Base-by-base conservation (phyloP, 2,113 vertebrate genomes). In the Solea senegalensis region DNA sequence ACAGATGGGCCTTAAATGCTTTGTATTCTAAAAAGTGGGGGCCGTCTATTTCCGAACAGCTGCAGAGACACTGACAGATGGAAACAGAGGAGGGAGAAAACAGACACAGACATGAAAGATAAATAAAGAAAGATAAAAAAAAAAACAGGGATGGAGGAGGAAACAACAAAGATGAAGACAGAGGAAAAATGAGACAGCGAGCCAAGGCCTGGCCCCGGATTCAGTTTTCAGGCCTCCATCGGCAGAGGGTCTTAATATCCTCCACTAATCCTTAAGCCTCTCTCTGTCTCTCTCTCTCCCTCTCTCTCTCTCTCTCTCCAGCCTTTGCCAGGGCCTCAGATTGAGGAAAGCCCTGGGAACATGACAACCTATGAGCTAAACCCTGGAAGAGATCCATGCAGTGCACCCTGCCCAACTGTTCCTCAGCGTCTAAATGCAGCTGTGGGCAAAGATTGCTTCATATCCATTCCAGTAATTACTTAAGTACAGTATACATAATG, bases 281-380 rank as follows among this genome's bases (percentile, higher is more conserved):
- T 50, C n/a, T 76, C 45, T 48, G 9, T 13, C 11, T 53, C 21
- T 74, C 50, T 50, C 21, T 76, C 45, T 48, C 9, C 3, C 11
- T 53, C 21, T 74, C 21, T 21, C 21, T 50, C 21, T 76, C 45
- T 48, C 45, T 13, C 11, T 53, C 21, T 74, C 50, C 26, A 61
- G 69, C 53, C 81, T 72, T 68, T n/a, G 13, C 67, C 28, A 54
- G 72, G 55, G 68, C 85, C 71, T 72, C 53, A 14, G 68, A 81
- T 76, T 77, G 83, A 74, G 89, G 86, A 84, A 87, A 90, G 88
- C 81, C 87, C 83, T 86, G 87, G 86, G 80, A 91, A 89, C 76
- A 85, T 72, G 75, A 81, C 74, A 85, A 83, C 70, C 80, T 68
- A 79, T 73, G 82, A 88, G 78, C 78, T 88, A 81, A 85, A 72